A percentile compares a stretch with the other conserved stretches of the same genome.
Conservation (phyloP, 2,113 vertebrate genomes). For the Prochilodus magdalenae region DNA sequence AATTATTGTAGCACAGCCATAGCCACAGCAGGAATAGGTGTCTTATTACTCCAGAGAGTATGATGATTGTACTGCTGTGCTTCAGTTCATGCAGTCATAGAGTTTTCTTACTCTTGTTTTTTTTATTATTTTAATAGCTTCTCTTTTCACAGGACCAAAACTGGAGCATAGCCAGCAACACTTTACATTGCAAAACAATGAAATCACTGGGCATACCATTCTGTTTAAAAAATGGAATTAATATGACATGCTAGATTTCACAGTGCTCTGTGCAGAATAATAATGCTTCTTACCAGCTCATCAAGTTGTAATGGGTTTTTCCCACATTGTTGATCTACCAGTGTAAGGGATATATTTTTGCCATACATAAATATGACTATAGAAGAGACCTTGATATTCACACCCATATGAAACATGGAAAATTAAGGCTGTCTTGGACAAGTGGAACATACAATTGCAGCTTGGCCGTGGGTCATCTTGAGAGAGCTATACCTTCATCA, state of each 20-base stretch:
- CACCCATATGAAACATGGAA: conserved; percentile 4
- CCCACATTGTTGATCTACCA: not conserved
- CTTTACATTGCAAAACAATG: not conserved
- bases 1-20: not conserved
- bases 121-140: not conserved
- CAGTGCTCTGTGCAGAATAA: not conserved
- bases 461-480: conserved; percentile 12
- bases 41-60: conserved; percentile 3
- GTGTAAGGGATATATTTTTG: not conserved
- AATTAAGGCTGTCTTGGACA: conserved; percentile 26
- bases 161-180: not conserved
- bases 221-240: not conserved
- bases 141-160: not conserved
- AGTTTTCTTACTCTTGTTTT: not conserved
- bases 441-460: not conserved
- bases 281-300: not conserved
- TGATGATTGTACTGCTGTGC: not conserved
- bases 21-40: not conserved
- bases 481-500: conserved; percentile 11
- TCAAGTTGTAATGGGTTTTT: not conserved
- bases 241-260: not conserved
- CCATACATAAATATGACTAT: not conserved
- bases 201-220: too few relatives aligned
- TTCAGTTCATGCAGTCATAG: not conserved
- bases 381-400: conserved; percentile 1